A percentile compares a stretch with the other conserved stretches of the same genome.
phyloP scores from a whole-genome alignment of 2,113 vertebrate genomes.

The Scolopax mira region DNA sequence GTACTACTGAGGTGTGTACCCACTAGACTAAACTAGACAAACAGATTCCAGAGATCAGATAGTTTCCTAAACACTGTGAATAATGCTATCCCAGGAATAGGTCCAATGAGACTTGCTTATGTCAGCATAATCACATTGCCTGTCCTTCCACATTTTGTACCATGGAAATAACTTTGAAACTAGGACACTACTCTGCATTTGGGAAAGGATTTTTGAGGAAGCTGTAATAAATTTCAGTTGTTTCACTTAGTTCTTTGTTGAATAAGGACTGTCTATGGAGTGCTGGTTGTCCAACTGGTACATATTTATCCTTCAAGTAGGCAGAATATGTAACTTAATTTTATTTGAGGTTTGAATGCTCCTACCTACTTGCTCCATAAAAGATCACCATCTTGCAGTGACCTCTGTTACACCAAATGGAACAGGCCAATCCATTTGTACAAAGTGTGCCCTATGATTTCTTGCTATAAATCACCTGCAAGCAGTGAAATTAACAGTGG shows the following conservation, averaged over 20 bases:
- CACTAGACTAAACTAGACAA: constrained; percentile 34
- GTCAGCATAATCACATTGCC: constrained; percentile 34
- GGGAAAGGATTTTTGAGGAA: not conserved
- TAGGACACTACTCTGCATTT: not conserved
- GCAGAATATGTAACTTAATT: not conserved
- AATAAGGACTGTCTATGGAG: not conserved
- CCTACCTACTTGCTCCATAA: not conserved
- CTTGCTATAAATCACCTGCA: not conserved
- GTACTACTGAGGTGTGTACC: constrained; percentile 18
- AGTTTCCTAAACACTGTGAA: constrained; percentile 36
- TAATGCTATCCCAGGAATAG: not conserved
- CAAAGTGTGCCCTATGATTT: not conserved
- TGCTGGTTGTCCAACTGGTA: not conserved
- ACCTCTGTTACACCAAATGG: not conserved
- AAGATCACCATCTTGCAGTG: not conserved
- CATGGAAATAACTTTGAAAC: not conserved
- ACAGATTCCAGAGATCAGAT: constrained; percentile 51
- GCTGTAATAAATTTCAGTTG: not conserved
- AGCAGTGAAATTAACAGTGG: not conserved
- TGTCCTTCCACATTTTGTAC: not conserved
- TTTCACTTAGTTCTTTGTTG: not conserved
- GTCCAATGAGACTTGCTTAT: constrained; percentile 19
- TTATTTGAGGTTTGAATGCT: not conserved
- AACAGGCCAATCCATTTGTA: not conserved
- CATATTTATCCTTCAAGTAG: not conserved